These are phyloP conservation scores for Cassiopea xamachana DNA, from an alignment of 30 jellyfish, hydroid and myxozoan genomes.

Conservation along the genomic window DNA sequence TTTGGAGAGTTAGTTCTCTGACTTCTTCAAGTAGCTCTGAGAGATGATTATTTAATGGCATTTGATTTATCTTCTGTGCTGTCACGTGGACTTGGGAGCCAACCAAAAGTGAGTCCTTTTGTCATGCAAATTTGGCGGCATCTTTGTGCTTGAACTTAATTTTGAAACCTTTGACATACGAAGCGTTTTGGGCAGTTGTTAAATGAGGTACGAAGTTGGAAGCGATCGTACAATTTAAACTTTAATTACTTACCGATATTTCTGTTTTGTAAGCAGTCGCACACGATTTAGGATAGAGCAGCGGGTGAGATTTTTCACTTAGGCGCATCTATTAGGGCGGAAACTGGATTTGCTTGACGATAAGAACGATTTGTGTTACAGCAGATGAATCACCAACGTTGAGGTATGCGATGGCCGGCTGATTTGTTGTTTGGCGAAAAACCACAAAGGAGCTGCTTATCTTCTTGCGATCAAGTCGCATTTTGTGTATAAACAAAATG, in stretches of 20 bases:
- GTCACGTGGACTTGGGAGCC: conserved; percentile 57
- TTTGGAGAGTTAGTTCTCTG: no score
- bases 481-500: conserved; percentile 26
- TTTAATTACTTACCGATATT: neutral
- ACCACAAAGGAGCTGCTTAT: conserved; percentile 55
- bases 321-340: conserved; percentile 27
- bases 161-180: conserved; percentile 60
- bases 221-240: neutral
- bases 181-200: conserved; percentile 36
- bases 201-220: conserved; percentile 46
- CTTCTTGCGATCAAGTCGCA: conserved; percentile 28
- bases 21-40: neutral
- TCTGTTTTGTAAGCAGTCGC: neutral
- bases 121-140: conserved; percentile 75
- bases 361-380: conserved; percentile 1
- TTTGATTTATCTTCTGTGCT: neutral
- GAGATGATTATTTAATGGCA: neutral
- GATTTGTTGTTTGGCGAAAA: conserved; percentile 58
- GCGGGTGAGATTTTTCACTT: neutral
- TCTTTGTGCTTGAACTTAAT: conserved; percentile 45
- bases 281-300: neutral
- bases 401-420: conserved; percentile 44
- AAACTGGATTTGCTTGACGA: conserved; percentile 40
- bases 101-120: conserved; percentile 13
- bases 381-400: conserved; percentile 53